Conservation (phyloP, 2,888 invertebrate species). For the Chydorus sphaericus region DNA sequence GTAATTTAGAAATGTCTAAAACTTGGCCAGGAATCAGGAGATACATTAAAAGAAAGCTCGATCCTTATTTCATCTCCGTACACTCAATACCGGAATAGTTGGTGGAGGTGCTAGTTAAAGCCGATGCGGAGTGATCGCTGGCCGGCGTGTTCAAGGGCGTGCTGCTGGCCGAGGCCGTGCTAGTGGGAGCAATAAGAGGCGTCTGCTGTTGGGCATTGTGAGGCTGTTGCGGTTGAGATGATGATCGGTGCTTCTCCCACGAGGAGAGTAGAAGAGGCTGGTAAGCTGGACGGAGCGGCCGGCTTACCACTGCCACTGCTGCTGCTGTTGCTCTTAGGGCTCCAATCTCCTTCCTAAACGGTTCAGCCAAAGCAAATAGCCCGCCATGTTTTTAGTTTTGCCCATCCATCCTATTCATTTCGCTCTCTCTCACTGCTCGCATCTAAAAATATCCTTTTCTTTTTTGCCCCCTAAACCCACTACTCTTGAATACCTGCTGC, state of each 20-base stretch:
- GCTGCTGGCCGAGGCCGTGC: conserved; percentile 5
- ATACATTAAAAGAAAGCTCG: no score
- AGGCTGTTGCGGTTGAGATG: not conserved
- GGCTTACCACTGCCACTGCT: not conserved
- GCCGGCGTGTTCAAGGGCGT: conserved; percentile 11
- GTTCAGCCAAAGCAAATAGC: no score
- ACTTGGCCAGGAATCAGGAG: no score
- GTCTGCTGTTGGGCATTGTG: not conserved
- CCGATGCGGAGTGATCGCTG: conserved; percentile 11
- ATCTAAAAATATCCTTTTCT: no score
- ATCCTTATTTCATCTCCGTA: no score
- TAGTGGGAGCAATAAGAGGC: not conserved
- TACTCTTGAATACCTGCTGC: conserved; percentile 5
- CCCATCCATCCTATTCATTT: no score
- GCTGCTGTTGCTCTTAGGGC: not conserved
- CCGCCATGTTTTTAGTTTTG: no score
- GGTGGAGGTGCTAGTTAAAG: conserved; percentile 10
- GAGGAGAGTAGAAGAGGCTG: not conserved
- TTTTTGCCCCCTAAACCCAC: no score
- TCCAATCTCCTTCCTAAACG: not conserved
- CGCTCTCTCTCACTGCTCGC: no score
- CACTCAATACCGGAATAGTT: conserved; percentile 11
- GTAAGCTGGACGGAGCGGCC: not conserved
- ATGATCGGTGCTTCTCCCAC: no score
- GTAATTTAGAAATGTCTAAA: no score